Evolutionary conservation across 1,140 invertebrate species (phyloP).

Genomic region (Gonioctena quinquepunctata): DNA sequence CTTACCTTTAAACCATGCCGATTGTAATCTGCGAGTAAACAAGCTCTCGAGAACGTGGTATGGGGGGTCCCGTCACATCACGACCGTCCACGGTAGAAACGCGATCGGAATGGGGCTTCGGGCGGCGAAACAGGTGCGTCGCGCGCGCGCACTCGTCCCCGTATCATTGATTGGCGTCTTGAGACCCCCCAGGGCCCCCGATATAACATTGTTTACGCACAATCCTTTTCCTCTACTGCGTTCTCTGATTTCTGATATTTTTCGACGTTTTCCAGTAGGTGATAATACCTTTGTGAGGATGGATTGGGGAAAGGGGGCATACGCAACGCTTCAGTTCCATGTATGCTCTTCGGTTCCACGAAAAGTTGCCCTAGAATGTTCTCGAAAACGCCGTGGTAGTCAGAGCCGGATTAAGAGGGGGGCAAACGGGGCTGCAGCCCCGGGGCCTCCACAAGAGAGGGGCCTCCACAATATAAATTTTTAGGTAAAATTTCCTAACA

Average conservation of each 20-base stretch:
- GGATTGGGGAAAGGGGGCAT: too few relatives aligned
- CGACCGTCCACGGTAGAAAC: background rate
- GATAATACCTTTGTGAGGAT: too few relatives aligned
- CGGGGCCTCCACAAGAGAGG: too few relatives aligned
- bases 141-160: constrained; percentile 36
- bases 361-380: too few relatives aligned
- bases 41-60: background rate
- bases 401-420: too few relatives aligned
- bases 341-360: too few relatives aligned
- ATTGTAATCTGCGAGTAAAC: background rate
- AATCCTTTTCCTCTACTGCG: constrained; percentile 21
- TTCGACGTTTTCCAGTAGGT: too few relatives aligned
- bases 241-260: background rate
- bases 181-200: constrained; percentile 26
- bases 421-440: too few relatives aligned
- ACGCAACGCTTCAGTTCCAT: too few relatives aligned
- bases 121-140: constrained; percentile 37
- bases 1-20: constrained; percentile 6
- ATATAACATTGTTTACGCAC: constrained; percentile 37
- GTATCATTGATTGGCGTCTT: constrained; percentile 44
- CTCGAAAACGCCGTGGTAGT: too few relatives aligned
- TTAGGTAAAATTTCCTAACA: too few relatives aligned
- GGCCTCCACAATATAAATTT: too few relatives aligned
- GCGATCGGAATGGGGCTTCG: background rate
- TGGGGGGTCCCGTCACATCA: background rate